A percentile compares a stretch with the other conserved stretches of the same genome.
phyloP scores from a whole-genome alignment of 1,140 invertebrate species.

The Brachionus angularis region DNA sequence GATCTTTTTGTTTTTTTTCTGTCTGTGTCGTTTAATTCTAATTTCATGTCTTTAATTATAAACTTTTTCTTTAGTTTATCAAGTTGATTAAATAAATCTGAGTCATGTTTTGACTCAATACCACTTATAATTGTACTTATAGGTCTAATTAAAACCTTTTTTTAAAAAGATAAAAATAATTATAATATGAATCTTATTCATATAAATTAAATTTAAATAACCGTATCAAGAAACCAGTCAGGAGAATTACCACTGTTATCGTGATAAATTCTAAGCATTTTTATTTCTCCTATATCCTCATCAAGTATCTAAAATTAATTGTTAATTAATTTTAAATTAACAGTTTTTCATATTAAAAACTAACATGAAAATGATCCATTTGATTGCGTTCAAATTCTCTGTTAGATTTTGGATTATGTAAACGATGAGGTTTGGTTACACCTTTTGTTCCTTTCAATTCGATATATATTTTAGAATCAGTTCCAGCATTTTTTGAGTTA shows the following conservation, averaged over 20 bases:
- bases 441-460: conserved; percentile 55
- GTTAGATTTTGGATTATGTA: conserved; percentile 24
- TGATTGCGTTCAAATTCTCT: conserved; percentile 19
- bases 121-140: conserved; percentile 16
- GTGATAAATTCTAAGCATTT: conserved; percentile 54
- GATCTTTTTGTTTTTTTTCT: background rate
- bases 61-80: conserved; percentile 8
- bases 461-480: conserved; percentile 53
- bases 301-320: conserved; percentile 53
- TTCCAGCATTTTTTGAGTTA: conserved; percentile 52
- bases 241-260: conserved; percentile 55
- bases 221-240: conserved; percentile 57
- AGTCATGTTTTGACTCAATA: conserved; percentile 1
- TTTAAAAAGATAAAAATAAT: too few species aligned
- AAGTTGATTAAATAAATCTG: conserved; percentile 8
- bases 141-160: background rate
- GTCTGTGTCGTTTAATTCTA: background rate
- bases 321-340: background rate
- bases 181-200: conserved; percentile 46
- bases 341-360: background rate
- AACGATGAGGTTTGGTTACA: conserved; percentile 52
- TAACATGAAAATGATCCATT: conserved; percentile 42
- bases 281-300: conserved; percentile 52
- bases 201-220: conserved; percentile 51
- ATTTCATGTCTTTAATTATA: conserved; percentile 25